These are phyloP conservation scores for Drosophila vallismaia DNA, from an alignment of 2,888 invertebrate genomes.

Conservation along the genomic window DNA sequence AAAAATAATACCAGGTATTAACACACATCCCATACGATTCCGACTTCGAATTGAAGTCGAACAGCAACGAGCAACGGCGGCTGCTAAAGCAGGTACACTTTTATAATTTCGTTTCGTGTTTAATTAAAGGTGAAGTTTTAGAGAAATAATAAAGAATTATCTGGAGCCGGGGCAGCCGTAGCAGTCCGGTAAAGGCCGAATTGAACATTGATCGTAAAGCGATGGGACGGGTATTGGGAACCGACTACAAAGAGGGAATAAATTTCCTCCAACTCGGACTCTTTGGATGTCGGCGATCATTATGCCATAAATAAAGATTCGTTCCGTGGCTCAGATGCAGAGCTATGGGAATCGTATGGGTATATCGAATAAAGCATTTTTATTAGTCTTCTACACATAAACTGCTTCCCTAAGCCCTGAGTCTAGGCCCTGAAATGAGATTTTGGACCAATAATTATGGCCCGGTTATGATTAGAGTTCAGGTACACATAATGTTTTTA, in stretches of 20 bases:
- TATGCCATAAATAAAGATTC: conserved; percentile 79
- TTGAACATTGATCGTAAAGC: conserved; percentile 71
- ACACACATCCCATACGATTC: conserved; percentile 23
- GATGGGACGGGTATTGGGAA: conserved; percentile 55
- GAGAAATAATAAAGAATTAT: conserved; percentile 80
- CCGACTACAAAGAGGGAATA: conserved; percentile 26
- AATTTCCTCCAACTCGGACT: conserved; percentile 42
- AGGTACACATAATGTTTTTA: conserved; percentile 47
- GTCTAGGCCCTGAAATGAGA: conserved; percentile 39
- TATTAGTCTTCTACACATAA: conserved; percentile 34
- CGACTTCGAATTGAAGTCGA: conserved; percentile 36
- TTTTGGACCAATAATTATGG: conserved; percentile 60
- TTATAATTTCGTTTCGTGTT: conserved; percentile 80
- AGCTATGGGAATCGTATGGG: conserved; percentile 64
- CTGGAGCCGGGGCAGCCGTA: conserved; percentile 49
- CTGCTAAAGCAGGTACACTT: conserved; percentile 77
- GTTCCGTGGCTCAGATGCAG: conserved; percentile 59
- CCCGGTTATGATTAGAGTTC: conserved; percentile 64
- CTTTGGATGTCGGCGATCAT: conserved; percentile 62
- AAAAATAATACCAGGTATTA: conserved; percentile 8
- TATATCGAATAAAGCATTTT: conserved; percentile 31
- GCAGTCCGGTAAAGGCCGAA: conserved; percentile 45
- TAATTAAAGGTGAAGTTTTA: conserved; percentile 80
- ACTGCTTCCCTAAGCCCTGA: conserved; percentile 9
- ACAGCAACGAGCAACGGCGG: conserved; percentile 40